Conservation (phyloP, 2,888 invertebrate genomes). For the Athripsodes cinereus region DNA sequence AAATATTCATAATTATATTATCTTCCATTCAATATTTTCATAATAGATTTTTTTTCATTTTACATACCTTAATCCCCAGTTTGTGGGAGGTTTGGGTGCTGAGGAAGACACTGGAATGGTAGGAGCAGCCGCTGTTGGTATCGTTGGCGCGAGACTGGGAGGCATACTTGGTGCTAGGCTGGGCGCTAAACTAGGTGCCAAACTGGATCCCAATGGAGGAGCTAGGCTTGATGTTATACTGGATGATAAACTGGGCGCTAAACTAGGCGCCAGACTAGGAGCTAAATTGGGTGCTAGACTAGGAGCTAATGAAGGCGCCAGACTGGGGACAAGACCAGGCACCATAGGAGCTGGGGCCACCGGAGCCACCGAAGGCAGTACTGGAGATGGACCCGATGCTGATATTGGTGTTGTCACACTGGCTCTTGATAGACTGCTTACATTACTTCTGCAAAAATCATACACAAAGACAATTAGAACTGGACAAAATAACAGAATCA, state of each 20-base stretch:
- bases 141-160: slow-evolving; percentile 47
- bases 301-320: slow-evolving; percentile 44
- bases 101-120: slow-evolving; percentile 31
- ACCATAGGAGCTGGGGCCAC: slow-evolving; percentile 30
- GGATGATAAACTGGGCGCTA: slow-evolving; percentile 38
- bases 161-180: slow-evolving; percentile 38
- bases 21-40: too few relatives aligned
- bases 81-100: slow-evolving; percentile 47
- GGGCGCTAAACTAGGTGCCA: slow-evolving; percentile 38
- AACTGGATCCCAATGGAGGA: slow-evolving; percentile 33
- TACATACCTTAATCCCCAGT: slow-evolving; percentile 49
- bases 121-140: slow-evolving; percentile 37
- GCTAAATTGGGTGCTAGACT: slow-evolving; percentile 50
- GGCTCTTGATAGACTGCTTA: slow-evolving; percentile 73
- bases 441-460: slow-evolving; percentile 61
- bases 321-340: slow-evolving; percentile 42
- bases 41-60: too few relatives aligned
- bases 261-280: slow-evolving; percentile 40
- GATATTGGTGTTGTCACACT: slow-evolving; percentile 56
- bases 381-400: slow-evolving; percentile 36
- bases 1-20: too few relatives aligned
- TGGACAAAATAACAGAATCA: slow-evolving; percentile 10
- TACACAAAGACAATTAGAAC: not conserved
- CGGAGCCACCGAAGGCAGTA: slow-evolving; percentile 37
- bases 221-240: slow-evolving; percentile 44